Evolutionary conservation across 1,140 invertebrate species (phyloP).

Genomic region (Anadara kagoshimensis): DNA sequence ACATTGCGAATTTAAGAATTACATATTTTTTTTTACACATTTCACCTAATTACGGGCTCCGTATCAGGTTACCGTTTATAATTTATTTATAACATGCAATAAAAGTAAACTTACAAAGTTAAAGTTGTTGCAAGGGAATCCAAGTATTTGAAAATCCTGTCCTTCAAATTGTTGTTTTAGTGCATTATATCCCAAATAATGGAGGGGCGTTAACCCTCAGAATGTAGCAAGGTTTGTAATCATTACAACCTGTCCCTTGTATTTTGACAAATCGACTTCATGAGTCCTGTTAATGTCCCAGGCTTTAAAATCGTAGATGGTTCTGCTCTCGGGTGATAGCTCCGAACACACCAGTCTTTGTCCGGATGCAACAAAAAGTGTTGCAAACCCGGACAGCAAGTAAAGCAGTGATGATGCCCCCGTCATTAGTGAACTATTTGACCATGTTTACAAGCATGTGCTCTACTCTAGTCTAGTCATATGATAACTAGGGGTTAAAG

Average conservation of each 20-base stretch:
- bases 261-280: constrained; percentile 64
- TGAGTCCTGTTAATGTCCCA: constrained; percentile 52
- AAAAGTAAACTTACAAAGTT: constrained; percentile 63
- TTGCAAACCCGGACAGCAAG: no score
- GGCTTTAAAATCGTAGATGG: constrained; percentile 56
- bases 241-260: constrained; percentile 70
- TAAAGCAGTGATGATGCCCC: no score
- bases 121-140: constrained; percentile 78
- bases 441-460: no score
- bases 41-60: no score
- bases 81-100: background rate
- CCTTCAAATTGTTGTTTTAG: constrained; percentile 63
- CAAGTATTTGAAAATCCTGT: constrained; percentile 73
- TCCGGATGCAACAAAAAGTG: no score
- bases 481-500: no score
- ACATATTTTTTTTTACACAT: no score
- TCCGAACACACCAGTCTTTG: constrained; percentile 34
- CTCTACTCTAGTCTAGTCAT: no score
- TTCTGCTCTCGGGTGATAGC: constrained; percentile 29
- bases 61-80: no score
- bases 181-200: constrained; percentile 73
- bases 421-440: no score
- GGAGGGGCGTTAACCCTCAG: constrained; percentile 70
- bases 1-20: no score
- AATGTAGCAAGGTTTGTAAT: constrained; percentile 78